phyloP scores from a whole-genome alignment of 2,797 vertebrate species.

The Apogon hyalosoma region DNA sequence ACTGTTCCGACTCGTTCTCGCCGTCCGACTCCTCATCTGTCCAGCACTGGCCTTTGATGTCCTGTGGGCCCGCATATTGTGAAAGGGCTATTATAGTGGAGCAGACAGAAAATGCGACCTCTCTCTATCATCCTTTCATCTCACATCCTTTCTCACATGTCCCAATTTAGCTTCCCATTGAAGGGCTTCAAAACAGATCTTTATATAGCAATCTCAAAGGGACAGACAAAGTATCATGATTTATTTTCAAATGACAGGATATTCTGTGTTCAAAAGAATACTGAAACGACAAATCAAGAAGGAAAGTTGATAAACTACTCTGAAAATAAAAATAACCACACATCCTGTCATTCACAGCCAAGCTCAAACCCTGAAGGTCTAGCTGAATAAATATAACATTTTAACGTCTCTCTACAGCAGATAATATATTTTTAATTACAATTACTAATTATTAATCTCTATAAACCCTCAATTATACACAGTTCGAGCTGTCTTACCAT shows the following conservation, averaged over 20 bases:
- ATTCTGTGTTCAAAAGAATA: slow-evolving; percentile 36
- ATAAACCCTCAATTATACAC: not conserved
- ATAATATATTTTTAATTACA: not conserved
- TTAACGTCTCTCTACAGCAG: too few relatives aligned
- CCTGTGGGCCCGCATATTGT: slow-evolving; percentile 81
- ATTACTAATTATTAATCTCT: slow-evolving; percentile 2
- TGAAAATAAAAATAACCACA: slow-evolving; percentile 21
- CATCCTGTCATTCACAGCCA: slow-evolving; percentile 19
- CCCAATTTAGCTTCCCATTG: slow-evolving; percentile 63
- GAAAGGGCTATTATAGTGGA: slow-evolving; percentile 67
- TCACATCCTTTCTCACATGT: slow-evolving; percentile 64
- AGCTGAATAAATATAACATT: slow-evolving; percentile 12
- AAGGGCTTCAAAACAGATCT: slow-evolving; percentile 68
- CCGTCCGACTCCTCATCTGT: slow-evolving; percentile 98
- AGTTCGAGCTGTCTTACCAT: slow-evolving; percentile 85
- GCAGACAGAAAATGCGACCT: slow-evolving; percentile 50
- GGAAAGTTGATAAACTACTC: slow-evolving; percentile 21
- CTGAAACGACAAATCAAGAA: slow-evolving; percentile 21
- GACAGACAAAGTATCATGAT: slow-evolving; percentile 22
- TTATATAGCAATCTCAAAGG: slow-evolving; percentile 62
- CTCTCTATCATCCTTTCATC: slow-evolving; percentile 67
- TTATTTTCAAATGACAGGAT: slow-evolving; percentile 46
- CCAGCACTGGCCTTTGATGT: slow-evolving; percentile 98
- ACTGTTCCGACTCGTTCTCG: slow-evolving; percentile 97
- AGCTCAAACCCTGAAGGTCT: not conserved